Evolutionary conservation across 2,888 invertebrate genomes (phyloP).

Genomic region (Lacanobia oleracea): DNA sequence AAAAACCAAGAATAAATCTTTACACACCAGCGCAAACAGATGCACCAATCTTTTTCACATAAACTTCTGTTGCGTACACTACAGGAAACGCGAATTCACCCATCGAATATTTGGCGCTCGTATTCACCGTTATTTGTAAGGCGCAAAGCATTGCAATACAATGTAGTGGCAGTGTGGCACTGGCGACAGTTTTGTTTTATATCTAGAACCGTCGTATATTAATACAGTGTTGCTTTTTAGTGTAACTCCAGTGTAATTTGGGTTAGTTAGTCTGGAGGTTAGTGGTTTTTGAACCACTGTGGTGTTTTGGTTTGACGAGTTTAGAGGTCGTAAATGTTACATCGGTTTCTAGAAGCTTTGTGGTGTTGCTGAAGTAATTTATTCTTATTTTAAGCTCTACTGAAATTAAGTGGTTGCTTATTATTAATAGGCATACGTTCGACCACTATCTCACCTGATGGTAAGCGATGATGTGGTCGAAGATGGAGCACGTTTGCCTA

Average conservation of each 20-base stretch:
- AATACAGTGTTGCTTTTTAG: slow-evolving; percentile 13
- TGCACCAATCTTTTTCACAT: slow-evolving; percentile 15
- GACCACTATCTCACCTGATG: too few species aligned
- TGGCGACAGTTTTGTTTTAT: slow-evolving; percentile 28
- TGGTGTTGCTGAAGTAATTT: neutral
- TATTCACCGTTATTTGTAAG: slow-evolving; percentile 32
- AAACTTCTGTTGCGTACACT: slow-evolving; percentile 13
- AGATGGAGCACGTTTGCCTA: too few species aligned
- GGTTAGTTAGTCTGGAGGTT: neutral
- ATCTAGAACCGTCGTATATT: slow-evolving; percentile 1
- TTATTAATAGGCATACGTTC: too few species aligned
- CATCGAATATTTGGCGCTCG: slow-evolving; percentile 35
- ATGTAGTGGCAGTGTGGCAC: neutral
- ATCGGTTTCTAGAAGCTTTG: neutral
- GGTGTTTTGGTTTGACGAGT: neutral
- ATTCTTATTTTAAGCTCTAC: too few species aligned
- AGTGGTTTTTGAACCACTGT: neutral
- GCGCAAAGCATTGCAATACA: slow-evolving; percentile 21
- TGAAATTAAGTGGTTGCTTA: too few species aligned
- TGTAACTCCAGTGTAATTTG: neutral
- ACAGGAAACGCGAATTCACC: neutral
- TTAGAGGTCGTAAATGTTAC: neutral
- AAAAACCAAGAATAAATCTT: neutral
- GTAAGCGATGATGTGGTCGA: too few species aligned
- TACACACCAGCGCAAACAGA: slow-evolving; percentile 2